Evolutionary conservation across 2,113 vertebrate species (phyloP), one percentile per base, ranked within the genome.

Genomic region (Fulica atra): DNA sequence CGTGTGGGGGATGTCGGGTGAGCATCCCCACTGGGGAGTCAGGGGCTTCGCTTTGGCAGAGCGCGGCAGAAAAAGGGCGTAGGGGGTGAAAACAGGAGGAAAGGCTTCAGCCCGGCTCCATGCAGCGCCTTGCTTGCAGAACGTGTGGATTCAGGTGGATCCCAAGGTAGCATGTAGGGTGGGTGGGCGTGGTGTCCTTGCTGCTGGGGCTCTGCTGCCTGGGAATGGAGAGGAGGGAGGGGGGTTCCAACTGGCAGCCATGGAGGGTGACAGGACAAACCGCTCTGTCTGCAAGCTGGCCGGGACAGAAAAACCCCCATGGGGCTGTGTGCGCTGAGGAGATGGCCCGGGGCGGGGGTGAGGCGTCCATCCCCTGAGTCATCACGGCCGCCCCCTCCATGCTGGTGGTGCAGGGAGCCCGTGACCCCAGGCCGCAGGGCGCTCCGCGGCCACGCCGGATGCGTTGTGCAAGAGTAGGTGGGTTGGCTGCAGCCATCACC

Each of bases 391-490:
- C 61, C 40, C 65, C 68, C 77, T 54, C 16, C 2, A 11, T 51
- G 44, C 56, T 2, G 0, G 23, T 19, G 4, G 19, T 51, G 56
- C 81, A 5, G n/a, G 18, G 35, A 15, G 28, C 68, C 19, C 3
- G 2, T 93, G 87, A 93, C 93, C 97, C 88, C 10, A 18, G 50
- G 91, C 73, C 44, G 13, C 6, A 4, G 65, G 79, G 28, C 20
- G 54, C 89, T 63, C 56, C 36, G 10, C 28, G 31, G 88, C 79
- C 29, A 7, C 25, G 16, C 19, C 23, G 21, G 76, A 63, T 18
- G 20, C 31, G 11, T 97, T 97, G 95, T 83, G 82, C 96, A 97
- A 97, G 96, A 96, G 85, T 9, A 73, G 96, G 94, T 85, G 95
- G 48, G 95, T 18, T 73, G 56, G 56, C 78, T 77, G 57, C 64